Evolutionary conservation across 2,113 vertebrate species (phyloP), one percentile per base, ranked within the genome.

Genomic region (Hemibagrus wyckioides): DNA sequence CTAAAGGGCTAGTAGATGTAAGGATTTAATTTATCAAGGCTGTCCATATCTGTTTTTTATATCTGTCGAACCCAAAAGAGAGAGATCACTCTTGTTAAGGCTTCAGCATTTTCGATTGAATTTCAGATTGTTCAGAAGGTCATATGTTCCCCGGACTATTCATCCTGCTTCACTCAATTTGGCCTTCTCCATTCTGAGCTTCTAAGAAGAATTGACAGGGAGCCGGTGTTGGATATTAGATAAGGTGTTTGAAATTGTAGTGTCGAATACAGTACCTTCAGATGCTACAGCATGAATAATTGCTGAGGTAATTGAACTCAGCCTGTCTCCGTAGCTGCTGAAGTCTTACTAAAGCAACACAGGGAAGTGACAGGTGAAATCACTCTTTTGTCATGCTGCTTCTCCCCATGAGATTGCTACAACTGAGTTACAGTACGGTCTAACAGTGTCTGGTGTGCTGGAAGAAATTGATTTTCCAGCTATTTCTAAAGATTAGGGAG

Each of bases 381-480:
- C 80, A 86, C 59, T 61, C 63, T 82, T 86, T 86, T 85, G 84
- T 89, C 71, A 87, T 87, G 85, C 82, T 73, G 59, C 36, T 36
- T 56, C 86, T 89, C 25, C 67, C 44, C 73, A 59, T 67, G 75
- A 90, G 88, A 89, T 83, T 85, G 80, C 71, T 83, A 84, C 88
- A 84, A 73, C 80, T 36, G 41, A 56, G 76, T 79, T 87, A 80
- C 50, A 69, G 44, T 80, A 71, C 19, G 4, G 48, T 65, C 50
- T 89, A 77, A 71, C 39, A 19, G 59, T 87, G 83, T 71, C 82
- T 87, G 48, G 75, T 57, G 75, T 56, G 52, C 63, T 59, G 73
- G 33, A 80, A 52, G 44, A 81, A 88, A 89, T 86, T 85, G 90
- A 88, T 91, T 89, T 89, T 88, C 83, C 76, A 89, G 80, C 84